Percentiles rank a stretch among this genome's conserved stretches.
Evolutionary conservation across 2,888 invertebrate genomes (phyloP).

Genomic region (Acholoe squamosa): DNA sequence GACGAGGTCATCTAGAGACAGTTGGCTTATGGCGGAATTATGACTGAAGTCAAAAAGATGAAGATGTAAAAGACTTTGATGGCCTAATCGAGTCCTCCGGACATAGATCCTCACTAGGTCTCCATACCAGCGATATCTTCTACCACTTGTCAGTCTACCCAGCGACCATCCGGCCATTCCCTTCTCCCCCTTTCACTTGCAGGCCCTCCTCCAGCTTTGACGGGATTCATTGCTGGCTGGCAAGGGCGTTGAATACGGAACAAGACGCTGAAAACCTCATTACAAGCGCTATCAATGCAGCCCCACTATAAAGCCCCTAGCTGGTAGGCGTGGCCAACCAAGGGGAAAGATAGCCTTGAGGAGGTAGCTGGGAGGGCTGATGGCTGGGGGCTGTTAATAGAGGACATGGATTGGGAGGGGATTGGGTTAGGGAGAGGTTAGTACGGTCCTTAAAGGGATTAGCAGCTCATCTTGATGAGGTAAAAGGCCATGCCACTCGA

Average conservation of each 20-base stretch:
- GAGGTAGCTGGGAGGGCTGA: background rate
- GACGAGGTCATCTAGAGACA: too few relatives aligned
- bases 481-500: background rate
- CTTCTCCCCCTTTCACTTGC: background rate
- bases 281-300: slow-evolving; percentile 17
- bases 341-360: slow-evolving; percentile 40
- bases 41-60: too few relatives aligned
- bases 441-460: slow-evolving; percentile 7
- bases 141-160: background rate
- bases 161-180: background rate
- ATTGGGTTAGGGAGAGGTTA: background rate
- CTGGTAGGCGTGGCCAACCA: background rate
- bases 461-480: background rate
- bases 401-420: background rate
- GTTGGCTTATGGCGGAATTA: too few relatives aligned
- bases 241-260: slow-evolving; percentile 15
- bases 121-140: too few relatives aligned
- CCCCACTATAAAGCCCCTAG: background rate
- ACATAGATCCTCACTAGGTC: too few relatives aligned
- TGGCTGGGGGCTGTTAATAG: background rate
- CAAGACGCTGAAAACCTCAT: slow-evolving; percentile 36
- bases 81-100: too few relatives aligned
- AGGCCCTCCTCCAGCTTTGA: background rate
- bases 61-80: too few relatives aligned
- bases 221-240: background rate